Evolutionary conservation across 2,797 vertebrate genomes (phyloP).

Genomic region (Telmatherina bonti): DNA sequence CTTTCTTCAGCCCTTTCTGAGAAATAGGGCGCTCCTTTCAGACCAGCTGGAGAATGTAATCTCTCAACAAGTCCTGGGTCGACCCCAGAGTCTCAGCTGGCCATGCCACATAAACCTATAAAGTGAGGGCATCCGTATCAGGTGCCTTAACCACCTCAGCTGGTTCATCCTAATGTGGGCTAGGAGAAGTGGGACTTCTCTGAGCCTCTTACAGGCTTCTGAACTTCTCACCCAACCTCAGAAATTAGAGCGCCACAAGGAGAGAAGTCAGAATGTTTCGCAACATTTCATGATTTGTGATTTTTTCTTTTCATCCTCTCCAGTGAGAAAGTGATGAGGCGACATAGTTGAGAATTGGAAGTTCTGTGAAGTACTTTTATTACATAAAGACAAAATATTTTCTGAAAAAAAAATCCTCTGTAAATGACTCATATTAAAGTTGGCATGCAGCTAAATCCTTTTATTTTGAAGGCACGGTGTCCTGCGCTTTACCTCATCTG

Average conservation of each 20-base stretch:
- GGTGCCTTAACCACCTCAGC: too few relatives aligned
- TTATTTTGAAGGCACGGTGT: slow-evolving; percentile 6
- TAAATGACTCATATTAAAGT: not conserved
- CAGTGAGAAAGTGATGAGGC: not conserved
- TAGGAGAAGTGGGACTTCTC: not conserved
- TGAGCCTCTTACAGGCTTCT: not conserved
- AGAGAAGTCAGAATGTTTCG: not conserved
- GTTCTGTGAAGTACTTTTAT: not conserved
- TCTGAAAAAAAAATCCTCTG: not conserved
- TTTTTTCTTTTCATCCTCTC: not conserved
- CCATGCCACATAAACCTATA: slow-evolving; percentile 16
- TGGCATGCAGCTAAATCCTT: not conserved
- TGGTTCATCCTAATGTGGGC: not conserved
- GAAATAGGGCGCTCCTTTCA: not conserved
- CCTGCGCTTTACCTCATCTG: not conserved
- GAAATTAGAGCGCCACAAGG: not conserved
- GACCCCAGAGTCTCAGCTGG: slow-evolving; percentile 22
- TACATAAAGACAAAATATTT: not conserved
- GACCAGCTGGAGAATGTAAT: slow-evolving; percentile 22
- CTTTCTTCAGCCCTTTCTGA: not conserved
- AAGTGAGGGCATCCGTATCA: slow-evolving; percentile 1
- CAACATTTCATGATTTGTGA: slow-evolving; percentile 2
- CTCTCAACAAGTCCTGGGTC: slow-evolving; percentile 9
- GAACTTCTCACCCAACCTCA: not conserved
- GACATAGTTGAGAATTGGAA: not conserved